phyloP scores from a whole-genome alignment of 2,113 vertebrate genomes.

The Nipponia nippon region DNA sequence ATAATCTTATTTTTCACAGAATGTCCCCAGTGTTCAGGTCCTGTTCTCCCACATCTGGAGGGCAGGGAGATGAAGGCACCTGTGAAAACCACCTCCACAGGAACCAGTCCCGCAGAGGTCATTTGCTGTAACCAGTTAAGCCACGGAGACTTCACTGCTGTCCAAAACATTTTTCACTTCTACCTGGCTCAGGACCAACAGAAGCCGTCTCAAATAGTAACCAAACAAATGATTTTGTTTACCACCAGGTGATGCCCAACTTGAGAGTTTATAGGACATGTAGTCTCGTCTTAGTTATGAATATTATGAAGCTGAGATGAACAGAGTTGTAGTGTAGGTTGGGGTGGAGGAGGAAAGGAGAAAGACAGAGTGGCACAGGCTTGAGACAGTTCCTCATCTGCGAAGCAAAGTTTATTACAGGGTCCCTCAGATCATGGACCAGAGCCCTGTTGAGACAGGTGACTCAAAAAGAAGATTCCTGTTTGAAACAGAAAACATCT shows the following conservation, averaged over 20 bases:
- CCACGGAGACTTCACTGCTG: background rate
- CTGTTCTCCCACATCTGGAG: background rate
- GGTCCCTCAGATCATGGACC: background rate
- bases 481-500: conserved; percentile 14
- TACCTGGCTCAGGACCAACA: background rate
- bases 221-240: background rate
- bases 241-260: background rate
- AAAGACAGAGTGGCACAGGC: background rate
- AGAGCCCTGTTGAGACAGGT: background rate
- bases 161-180: background rate
- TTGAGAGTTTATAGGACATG: background rate
- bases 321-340: background rate
- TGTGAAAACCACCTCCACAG: background rate
- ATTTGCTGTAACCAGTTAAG: background rate
- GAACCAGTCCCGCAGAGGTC: background rate
- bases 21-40: background rate
- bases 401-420: background rate
- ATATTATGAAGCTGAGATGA: background rate
- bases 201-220: background rate
- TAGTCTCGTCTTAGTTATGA: background rate
- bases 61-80: background rate
- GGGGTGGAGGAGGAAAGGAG: background rate
- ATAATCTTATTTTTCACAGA: background rate
- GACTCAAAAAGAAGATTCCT: background rate
- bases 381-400: background rate